Evolutionary conservation across 35 echinoderm and acorn worm species (phyloP).

Genomic region (Apostichopus japonicus): DNA sequence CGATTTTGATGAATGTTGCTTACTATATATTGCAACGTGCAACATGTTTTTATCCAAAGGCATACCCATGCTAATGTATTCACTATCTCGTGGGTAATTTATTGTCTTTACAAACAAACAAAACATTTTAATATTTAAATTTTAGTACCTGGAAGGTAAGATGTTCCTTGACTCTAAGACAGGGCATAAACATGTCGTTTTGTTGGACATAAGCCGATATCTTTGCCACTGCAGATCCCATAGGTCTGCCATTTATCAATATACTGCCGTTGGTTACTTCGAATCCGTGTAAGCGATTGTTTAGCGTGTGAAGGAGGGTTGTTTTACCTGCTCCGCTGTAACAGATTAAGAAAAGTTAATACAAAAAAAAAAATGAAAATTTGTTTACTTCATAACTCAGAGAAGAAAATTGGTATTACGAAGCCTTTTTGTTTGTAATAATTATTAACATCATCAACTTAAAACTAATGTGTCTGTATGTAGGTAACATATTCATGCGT

Average conservation of each 20-base stretch:
- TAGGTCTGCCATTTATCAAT: conserved; percentile 60
- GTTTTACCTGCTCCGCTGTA: conserved; percentile 81
- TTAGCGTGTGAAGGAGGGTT: conserved; percentile 72
- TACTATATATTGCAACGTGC: too few species aligned
- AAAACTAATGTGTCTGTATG: too few species aligned
- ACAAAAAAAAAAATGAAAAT: background rate
- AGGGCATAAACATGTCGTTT: conserved; percentile 76
- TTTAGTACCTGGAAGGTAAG: conserved; percentile 66
- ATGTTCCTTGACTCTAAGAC: conserved; percentile 78
- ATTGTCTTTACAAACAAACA: background rate
- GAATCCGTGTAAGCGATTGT: conserved; percentile 54
- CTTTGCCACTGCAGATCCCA: conserved; percentile 41
- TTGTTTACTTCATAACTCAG: too few species aligned
- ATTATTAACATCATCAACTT: too few species aligned
- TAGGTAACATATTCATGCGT: too few species aligned
- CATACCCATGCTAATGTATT: too few species aligned
- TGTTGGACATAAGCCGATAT: conserved; percentile 83
- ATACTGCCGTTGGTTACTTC: conserved; percentile 65
- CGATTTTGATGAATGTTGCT: too few species aligned
- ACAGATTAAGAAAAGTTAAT: background rate
- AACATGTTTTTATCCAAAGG: too few species aligned
- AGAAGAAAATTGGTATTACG: too few species aligned
- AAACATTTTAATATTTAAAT: background rate
- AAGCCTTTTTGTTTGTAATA: too few species aligned
- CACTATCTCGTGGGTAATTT: too few species aligned